phyloP scores from a whole-genome alignment of 2,797 vertebrate species.

The Bufotes viridis region DNA sequence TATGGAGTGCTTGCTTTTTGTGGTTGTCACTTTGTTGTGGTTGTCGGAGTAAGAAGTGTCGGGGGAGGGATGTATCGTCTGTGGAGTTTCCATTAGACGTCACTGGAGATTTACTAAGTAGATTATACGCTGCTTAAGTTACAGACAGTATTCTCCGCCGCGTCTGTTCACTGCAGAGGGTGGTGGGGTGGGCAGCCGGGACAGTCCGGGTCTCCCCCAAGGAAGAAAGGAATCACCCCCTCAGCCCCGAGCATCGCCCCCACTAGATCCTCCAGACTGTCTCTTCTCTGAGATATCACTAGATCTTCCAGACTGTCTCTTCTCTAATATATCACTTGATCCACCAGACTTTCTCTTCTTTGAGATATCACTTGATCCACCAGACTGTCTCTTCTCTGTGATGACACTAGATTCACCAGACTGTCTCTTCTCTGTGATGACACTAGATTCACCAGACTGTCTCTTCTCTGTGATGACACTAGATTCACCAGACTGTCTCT shows the following conservation, averaged over 20 bases:
- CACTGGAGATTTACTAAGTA: constrained; percentile 34
- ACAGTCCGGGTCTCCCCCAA: too few relatives aligned
- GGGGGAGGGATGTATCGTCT: constrained; percentile 29
- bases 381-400: neutral
- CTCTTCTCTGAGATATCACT: neutral
- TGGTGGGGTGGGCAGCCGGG: neutral
- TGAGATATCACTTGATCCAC: neutral
- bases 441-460: neutral
- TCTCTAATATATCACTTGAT: too few relatives aligned
- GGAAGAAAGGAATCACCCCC: neutral
- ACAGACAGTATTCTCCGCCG: constrained; percentile 49
- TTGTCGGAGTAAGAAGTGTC: neutral
- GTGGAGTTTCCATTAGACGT: constrained; percentile 25
- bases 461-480: neutral
- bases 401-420: neutral
- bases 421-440: neutral
- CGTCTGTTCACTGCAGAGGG: neutral
- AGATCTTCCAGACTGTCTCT: neutral
- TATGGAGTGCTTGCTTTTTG: neutral
- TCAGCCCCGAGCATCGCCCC: neutral
- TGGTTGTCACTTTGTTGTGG: neutral
- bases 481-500: neutral
- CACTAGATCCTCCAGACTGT: neutral
- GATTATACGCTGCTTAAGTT: constrained; percentile 57
- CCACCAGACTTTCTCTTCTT: neutral